Percentiles rank a stretch among this genome's conserved stretches.
Evolutionary conservation across 2,888 invertebrate species (phyloP).

Genomic region (Mythimna albipuncta): DNA sequence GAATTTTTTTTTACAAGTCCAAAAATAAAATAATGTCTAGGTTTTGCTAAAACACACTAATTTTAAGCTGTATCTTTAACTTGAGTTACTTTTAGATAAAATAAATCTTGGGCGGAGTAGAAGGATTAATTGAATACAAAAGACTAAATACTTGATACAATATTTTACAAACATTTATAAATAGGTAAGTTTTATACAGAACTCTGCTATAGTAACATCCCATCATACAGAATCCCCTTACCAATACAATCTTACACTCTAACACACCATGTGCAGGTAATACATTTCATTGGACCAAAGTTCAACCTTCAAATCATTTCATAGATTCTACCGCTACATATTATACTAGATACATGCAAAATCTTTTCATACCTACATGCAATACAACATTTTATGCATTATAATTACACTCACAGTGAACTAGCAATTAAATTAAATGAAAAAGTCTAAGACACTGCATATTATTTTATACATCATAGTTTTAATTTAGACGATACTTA

Average conservation of each 20-base stretch:
- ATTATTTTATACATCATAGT: constrained; percentile 62
- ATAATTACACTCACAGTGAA: constrained; percentile 70
- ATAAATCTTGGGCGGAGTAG: constrained; percentile 22
- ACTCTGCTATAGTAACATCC: constrained; percentile 45
- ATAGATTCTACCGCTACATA: constrained; percentile 69
- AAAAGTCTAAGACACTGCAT: constrained; percentile 76
- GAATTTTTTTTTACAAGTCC: neutral
- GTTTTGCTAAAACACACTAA: constrained; percentile 6
- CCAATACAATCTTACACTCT: constrained; percentile 73
- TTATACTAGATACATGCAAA: constrained; percentile 64
- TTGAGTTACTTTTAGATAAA: neutral
- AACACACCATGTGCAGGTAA: constrained; percentile 87
- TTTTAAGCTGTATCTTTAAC: constrained; percentile 4
- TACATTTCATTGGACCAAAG: constrained; percentile 90
- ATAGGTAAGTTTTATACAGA: constrained; percentile 43
- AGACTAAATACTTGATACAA: constrained; percentile 36
- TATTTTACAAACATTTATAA: constrained; percentile 48
- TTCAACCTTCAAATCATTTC: constrained; percentile 88
- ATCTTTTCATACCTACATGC: constrained; percentile 64
- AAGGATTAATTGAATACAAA: constrained; percentile 44
- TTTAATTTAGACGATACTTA: constrained; percentile 67
- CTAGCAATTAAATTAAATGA: constrained; percentile 70
- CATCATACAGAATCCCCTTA: constrained; percentile 57
- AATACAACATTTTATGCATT: constrained; percentile 64
- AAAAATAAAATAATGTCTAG: constrained; percentile 19